Base-by-base conservation (phyloP, 2,113 vertebrate species). In the Pungitius pungitius region DNA sequence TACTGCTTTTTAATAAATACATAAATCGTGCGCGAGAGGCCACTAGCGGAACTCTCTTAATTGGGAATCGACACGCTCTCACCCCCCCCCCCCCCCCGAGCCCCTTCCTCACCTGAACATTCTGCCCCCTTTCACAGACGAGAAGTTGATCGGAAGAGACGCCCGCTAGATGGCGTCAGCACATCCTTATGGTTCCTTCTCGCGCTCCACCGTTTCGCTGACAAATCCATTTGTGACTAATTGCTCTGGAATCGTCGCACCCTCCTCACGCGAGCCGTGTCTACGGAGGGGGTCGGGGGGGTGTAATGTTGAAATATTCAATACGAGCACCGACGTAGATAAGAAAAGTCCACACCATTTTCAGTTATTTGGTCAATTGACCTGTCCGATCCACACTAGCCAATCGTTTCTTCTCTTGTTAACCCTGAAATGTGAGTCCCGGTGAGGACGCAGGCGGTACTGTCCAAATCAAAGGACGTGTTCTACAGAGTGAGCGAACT, bases 101-200 rank as follows among this genome's bases (percentile, higher is more conserved):
- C 33, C 17, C 51, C 52, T 9, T 56, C 33, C 61, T 17, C 62
- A 27, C 79, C 35, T 39, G 3, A 5, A 6, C 55, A 12, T 2
- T 42, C 24, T 35, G n/a, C 37, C 39, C 61, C 22, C 27, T 40
- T 39, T 47, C 26, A 40, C 26, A 22, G 33, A 26, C 52, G 20
- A 35, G 40, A 83, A 81, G 56, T 80, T 77, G 74, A 51, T 76
- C 39, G 15, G 57, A 49, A 57, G 20, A 75, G 35, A 69, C 58
- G 8, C 15, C 91, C 92, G 61, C 92, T 91, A 93, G 93, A 92
- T 93, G 93, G 92, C 90, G 81, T 84, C 67, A 79, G 66, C 83
- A 75, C 75, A 91, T 77, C 47, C 75, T 69, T 37, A 73, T 82
- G 73, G 33, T 62, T 61, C 73, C n/a, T 67, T 73, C 57, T 73